Evolutionary conservation across 2,888 invertebrate genomes (phyloP), one percentile per base, ranked within the genome.

Genomic region (Diogma glabrata): DNA sequence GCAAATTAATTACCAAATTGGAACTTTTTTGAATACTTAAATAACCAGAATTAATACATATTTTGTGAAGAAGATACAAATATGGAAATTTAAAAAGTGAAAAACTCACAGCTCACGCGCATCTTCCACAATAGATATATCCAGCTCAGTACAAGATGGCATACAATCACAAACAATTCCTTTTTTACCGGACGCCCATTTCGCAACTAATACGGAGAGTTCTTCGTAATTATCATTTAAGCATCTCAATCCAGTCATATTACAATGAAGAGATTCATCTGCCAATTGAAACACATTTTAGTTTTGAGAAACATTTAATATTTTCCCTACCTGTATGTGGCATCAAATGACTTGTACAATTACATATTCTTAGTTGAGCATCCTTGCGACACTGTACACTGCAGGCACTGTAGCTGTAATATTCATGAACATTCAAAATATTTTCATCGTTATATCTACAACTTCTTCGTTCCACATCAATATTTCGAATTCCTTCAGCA

Each of bases 381-480:
- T 72, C 69, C 63, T 82, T 82, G 45, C 84, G 74, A 57, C 84
- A 85, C 52, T 81, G 78, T 0, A 84, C 79, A 1, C 77, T 77
- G 60, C 87, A 87, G 1, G 83, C 79, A 59, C 81, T 83, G 62
- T 81, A 84, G 43, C 84, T 33, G 62, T 87, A 87, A 53, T 74
- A 71, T 0, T 75, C 72, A 63, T 82, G 82, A 1, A 83, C 72
- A 22, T 77, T 73, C 9, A 77, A 68, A 40, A 62, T 63, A 50
- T 80, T 81, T 65, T 87, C 87, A 52, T 79, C 70, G 43, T 75
- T 71, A 62, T 84, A 87, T 9, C 81, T 78, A 60, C 87, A 87
- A 46, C 80, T 79, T 8, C 87, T 74, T 62, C 84, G 82, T 8
- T 73, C 63, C 0, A 79, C 69, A 7, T 76, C 75, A 0, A 83